Conservation (phyloP, 2,797 vertebrate genomes). For the Cygnus olor region DNA sequence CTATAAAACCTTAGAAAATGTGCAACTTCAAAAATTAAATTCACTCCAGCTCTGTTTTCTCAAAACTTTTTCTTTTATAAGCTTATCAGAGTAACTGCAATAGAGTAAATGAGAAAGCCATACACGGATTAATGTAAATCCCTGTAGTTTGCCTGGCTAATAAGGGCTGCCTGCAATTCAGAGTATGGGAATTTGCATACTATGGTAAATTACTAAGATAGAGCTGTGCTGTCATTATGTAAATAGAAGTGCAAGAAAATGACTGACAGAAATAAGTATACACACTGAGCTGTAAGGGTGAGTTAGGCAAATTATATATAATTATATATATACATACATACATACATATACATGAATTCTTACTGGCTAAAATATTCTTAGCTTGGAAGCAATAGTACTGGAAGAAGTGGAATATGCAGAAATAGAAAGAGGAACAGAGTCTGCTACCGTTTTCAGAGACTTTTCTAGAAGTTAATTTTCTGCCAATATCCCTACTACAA, state of each 20-base stretch:
- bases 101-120: neutral
- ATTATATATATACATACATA: too few species aligned
- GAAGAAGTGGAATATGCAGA: neutral
- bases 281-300: neutral
- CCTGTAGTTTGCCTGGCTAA: neutral
- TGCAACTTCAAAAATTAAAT: neutral
- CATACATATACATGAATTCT: neutral
- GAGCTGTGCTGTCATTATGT: neutral
- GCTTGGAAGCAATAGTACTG: neutral
- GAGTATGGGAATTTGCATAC: neutral
- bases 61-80: neutral
- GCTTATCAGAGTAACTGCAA: neutral
- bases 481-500: neutral
- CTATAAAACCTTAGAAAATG: accelerated
- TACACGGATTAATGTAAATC: neutral
- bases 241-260: slow-evolving; percentile 2
- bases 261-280: neutral
- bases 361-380: neutral
- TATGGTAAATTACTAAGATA: neutral
- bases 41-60: neutral
- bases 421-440: neutral
- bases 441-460: neutral
- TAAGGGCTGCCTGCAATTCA: neutral
- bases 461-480: neutral
- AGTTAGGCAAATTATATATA: neutral